Evolutionary conservation across 2,888 invertebrate species (phyloP).

Genomic region (Ormyrus pomaceus): DNA sequence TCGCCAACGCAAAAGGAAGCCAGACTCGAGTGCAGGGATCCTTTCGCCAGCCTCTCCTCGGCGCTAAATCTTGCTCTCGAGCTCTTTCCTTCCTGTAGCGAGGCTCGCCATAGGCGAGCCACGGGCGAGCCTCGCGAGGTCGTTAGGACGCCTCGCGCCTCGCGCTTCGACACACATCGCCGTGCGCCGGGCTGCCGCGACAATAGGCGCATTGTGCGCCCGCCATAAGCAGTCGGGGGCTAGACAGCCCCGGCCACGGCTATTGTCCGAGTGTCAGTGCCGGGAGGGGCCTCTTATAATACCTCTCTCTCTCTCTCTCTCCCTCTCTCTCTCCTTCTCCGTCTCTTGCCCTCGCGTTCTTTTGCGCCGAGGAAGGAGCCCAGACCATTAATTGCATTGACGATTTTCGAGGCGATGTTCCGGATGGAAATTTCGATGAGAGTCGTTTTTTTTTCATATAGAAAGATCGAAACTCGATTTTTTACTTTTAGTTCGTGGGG

Average conservation of each 20-base stretch:
- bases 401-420: background rate
- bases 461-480: too few species aligned
- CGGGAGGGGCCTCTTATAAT: constrained; percentile 13
- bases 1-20: too few species aligned
- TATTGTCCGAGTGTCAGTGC: constrained; percentile 73
- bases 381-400: constrained; percentile 12
- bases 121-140: too few species aligned
- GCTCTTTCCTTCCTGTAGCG: too few species aligned
- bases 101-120: too few species aligned
- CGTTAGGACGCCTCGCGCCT: background rate
- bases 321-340: constrained; percentile 1
- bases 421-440: too few species aligned
- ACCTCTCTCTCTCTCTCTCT: background rate
- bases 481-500: too few species aligned
- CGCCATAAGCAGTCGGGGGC: constrained; percentile 73
- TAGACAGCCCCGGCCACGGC: constrained; percentile 59
- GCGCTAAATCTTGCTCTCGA: too few species aligned
- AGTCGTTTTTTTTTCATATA: too few species aligned
- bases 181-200: constrained; percentile 67
- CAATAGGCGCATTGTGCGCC: constrained; percentile 75
- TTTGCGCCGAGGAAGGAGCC: background rate
- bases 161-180: constrained; percentile 63
- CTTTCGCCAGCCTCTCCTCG: too few species aligned
- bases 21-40: too few species aligned
- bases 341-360: background rate